Base-by-base conservation (phyloP, 92 coral and sea anemone species). In the Parazoanthus atlanticus region DNA sequence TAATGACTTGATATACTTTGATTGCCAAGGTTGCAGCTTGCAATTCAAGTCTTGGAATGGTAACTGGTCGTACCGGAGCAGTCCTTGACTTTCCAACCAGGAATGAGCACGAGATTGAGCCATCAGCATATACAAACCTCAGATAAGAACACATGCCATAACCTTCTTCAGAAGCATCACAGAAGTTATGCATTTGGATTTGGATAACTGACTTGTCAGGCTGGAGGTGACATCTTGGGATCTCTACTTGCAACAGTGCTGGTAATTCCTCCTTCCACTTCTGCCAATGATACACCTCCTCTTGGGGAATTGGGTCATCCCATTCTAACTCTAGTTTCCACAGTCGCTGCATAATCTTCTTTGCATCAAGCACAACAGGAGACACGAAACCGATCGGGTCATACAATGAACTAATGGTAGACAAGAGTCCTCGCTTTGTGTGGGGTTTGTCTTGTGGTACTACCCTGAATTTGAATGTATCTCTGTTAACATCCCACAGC, bases 11-110 rank as follows among this genome's bases (percentile, higher is more conserved):
- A 28, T 71, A 85, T 32, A 84, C 33, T 76, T 29, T 85, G 25
- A 66, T 65, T 28, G 92, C 13, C 23, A 85, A 47, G 32, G 90
- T 78, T 15, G 89, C 88, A 43, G 93, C 85, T 79, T 84, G 89
- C 79, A 88, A 79, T 86, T 91, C 88, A 19, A 89, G 85, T 43
- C 91, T 89, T 71, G 94, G 94, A 26, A 86, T 65, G n/a, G 91
- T 86, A 13, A 88, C 49, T 28, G 93, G 84, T 79, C 86, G 87
- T 33, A 90, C 81, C 25, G 93, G 91, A 74, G 90, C 34, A 15
- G 86, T 64, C 85, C 54, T 90, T 61, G 88, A 78, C 85, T 88
- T 87, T 10, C 91, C 94, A 79, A 91, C 34, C 34, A 78, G 83
- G 79, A 91, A 89, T n/a, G 88, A 46, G 8, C 90, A 91, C 29